Evolutionary conservation across 1,140 invertebrate species (phyloP).

Genomic region (Drosophila jambulina): DNA sequence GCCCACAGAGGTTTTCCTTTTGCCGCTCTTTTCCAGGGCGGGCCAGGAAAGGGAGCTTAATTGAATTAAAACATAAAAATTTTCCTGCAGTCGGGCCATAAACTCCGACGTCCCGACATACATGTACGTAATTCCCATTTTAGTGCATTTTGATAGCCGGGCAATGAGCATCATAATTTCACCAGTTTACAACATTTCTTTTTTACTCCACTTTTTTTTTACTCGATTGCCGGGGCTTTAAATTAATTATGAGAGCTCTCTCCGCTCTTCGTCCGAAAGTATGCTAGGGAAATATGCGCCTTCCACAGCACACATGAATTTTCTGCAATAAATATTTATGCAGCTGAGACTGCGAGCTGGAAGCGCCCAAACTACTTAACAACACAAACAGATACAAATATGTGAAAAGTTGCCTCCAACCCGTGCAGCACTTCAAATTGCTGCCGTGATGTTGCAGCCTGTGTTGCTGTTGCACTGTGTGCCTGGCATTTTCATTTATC

Average conservation of each 20-base stretch:
- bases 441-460: conserved; percentile 7
- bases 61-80: conserved; percentile 82
- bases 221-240: conserved; percentile 38
- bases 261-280: conserved; percentile 13
- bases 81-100: conserved; percentile 71
- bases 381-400: conserved; percentile 83
- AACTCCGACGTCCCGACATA: conserved; percentile 27
- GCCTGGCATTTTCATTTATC: conserved; percentile 74
- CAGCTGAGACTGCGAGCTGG: conserved; percentile 60
- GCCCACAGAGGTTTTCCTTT: conserved; percentile 20
- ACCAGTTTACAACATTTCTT: conserved; percentile 40
- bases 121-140: conserved; percentile 44
- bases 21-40: neutral
- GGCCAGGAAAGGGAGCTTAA: conserved; percentile 45
- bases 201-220: neutral
- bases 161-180: conserved; percentile 51
- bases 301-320: conserved; percentile 48
- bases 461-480: conserved; percentile 38
- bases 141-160: conserved; percentile 47
- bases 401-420: conserved; percentile 75
- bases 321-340: conserved; percentile 82
- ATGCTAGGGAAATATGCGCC: conserved; percentile 37
- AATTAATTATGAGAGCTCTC: conserved; percentile 44
- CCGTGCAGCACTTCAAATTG: conserved; percentile 56
- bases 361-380: conserved; percentile 71